A percentile compares a stretch with the other conserved stretches of the same genome.
Conservation (phyloP, 2,888 invertebrate genomes). For the Phaonia tiefii region DNA sequence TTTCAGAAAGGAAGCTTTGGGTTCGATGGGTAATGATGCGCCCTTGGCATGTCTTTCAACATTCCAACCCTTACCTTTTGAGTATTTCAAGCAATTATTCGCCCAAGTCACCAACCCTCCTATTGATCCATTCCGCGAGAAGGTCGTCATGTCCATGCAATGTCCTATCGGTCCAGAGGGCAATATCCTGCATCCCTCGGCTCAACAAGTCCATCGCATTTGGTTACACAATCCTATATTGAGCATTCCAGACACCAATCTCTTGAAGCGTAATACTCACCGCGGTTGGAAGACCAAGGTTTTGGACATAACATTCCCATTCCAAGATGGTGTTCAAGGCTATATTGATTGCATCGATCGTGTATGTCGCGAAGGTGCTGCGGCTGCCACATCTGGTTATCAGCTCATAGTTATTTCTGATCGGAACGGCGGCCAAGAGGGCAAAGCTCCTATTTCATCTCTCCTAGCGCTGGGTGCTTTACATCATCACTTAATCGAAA, state of each 20-base stretch:
- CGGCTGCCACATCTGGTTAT: conserved; percentile 89
- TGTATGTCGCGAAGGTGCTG: conserved; percentile 90
- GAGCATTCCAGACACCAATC: conserved; percentile 93
- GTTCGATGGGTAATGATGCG: conserved; percentile 99
- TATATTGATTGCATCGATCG: conserved; percentile 89
- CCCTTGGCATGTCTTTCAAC: conserved; percentile 97
- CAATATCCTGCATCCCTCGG: conserved; percentile 94
- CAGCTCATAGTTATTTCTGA: conserved; percentile 95
- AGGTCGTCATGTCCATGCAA: conserved; percentile 98
- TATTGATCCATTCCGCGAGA: conserved; percentile 98
- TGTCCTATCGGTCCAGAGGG: conserved; percentile 98
- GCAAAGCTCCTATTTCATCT: conserved; percentile 88
- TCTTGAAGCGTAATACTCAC: conserved; percentile 90
- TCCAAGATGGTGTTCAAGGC: conserved; percentile 87
- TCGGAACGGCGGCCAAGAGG: conserved; percentile 83
- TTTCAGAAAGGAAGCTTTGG: conserved; percentile 95
- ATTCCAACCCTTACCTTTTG: conserved; percentile 96
- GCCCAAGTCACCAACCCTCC: conserved; percentile 99
- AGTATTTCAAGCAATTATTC: conserved; percentile 99
- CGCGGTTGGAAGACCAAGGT: conserved; percentile 93
- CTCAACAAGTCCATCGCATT: conserved; percentile 92
- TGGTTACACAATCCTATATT: conserved; percentile 97
- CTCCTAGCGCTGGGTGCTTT: conserved; percentile 94
- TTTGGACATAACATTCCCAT: conserved; percentile 94
- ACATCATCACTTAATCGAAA: conserved; percentile 97